phyloP scores from a whole-genome alignment of 2,797 vertebrate genomes.

The Malacoraja senta region DNA sequence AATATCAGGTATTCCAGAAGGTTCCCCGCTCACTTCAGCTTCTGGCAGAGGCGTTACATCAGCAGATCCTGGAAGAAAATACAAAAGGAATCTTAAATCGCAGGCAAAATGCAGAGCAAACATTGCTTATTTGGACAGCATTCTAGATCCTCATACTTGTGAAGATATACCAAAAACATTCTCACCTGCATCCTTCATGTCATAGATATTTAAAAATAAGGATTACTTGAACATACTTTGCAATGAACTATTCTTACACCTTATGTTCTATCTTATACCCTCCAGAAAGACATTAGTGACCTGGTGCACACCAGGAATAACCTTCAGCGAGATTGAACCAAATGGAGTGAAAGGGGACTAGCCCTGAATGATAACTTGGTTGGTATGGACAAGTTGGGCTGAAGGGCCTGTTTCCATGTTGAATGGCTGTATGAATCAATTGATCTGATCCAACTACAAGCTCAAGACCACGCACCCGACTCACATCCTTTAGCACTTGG shows the following conservation, averaged over 20 bases:
- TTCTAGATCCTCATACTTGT: not conserved
- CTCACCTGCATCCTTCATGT: not conserved
- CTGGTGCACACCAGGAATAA: no score
- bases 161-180: not conserved
- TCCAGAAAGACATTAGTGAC: no score
- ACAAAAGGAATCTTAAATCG: not conserved
- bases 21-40: constrained; percentile 51
- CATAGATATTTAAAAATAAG: not conserved
- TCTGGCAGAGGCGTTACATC: constrained; percentile 53
- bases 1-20: constrained; percentile 58
- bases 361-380: no score
- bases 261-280: not conserved
- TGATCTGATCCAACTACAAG: no score
- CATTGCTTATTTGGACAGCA: not conserved
- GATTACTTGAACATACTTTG: not conserved
- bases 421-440: no score
- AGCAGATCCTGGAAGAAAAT: constrained; percentile 56
- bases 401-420: no score
- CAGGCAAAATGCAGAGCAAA: no score
- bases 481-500: no score
- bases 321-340: no score
- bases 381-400: no score
- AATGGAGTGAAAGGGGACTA: no score
- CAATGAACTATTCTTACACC: not conserved
- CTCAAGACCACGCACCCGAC: no score